Base-by-base conservation (phyloP, 2,113 vertebrate genomes). In the Malurus melanocephalus region DNA sequence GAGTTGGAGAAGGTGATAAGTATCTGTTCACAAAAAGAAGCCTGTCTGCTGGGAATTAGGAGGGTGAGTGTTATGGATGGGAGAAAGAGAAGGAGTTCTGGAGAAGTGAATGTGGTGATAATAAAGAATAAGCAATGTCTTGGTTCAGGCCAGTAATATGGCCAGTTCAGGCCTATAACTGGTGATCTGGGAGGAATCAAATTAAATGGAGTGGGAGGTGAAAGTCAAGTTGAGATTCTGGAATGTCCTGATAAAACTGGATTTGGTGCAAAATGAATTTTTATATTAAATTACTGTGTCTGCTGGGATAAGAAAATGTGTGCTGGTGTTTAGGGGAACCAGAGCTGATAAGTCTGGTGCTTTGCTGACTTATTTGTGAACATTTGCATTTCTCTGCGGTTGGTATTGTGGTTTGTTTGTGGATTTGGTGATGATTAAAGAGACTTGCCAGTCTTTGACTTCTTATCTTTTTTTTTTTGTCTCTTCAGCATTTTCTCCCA, bases 401-500 rank as follows among this genome's bases (percentile, higher is more conserved):
- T 84, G 19, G 2, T 61, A 20, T 57, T 1, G 0, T n/a, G 17
- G 4, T 1, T 42, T 65, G 49, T 66, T n/a, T 73, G 51, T 53
- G 38, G 14, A 35, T 76, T 57, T 90, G 19, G 14, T 90, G 23
- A 42, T 62, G 40, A 26, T 68, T 85, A 69, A 40, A 80, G 17
- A 62, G 24, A 65, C 9, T 48, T 88, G 7, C 17, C 16, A 72
- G 19, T 73, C 23, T 42, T 55, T 86, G 7, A 49, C 22, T 16
- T 49, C 9, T 10, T 20, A 49, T 4, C 0, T 16, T 14, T 30
- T 28, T 30, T 20, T 16, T 28, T 60, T 42, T 8, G 2, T 43
- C 15, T 46, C 76, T 96, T 62, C 86, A 99, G 99, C 97, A 98
- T 79, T 98, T 99, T 92, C 97, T 99, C 40, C 98, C 98, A 6